phyloP scores from a whole-genome alignment of 53 echinoderm and acorn worm species.

The Paracentrotus lividus region DNA sequence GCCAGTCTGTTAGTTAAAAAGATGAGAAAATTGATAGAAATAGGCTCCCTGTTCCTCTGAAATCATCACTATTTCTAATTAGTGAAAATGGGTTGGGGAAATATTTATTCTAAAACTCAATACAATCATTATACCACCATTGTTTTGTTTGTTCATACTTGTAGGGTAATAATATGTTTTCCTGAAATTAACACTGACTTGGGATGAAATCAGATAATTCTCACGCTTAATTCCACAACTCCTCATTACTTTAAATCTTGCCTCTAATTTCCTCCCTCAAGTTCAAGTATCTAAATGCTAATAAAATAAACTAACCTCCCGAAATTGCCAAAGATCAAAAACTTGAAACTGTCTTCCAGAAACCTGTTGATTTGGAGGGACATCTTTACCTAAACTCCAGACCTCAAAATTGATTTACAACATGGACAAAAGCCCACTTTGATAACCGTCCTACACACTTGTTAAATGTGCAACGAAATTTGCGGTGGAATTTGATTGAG shows the following conservation, averaged over 20 bases:
- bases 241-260: not conserved
- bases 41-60: too few species aligned
- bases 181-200: too few species aligned
- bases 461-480: not conserved
- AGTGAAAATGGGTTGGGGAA: too few species aligned
- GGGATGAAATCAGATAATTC: not conserved
- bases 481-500: not conserved
- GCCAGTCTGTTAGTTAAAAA: not conserved
- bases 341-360: not conserved
- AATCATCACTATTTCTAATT: too few species aligned
- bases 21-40: too few species aligned
- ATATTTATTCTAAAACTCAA: too few species aligned
- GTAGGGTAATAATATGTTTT: too few species aligned
- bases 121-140: too few species aligned
- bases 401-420: not conserved
- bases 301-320: conserved; percentile 31
- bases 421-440: not conserved
- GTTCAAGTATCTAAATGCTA: not conserved
- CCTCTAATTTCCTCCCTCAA: too few species aligned
- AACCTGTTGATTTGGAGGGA: conserved; percentile 22
- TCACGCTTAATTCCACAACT: not conserved
- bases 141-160: too few species aligned
- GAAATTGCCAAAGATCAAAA: too few species aligned
- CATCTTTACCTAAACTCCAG: not conserved
- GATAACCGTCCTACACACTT: conserved; percentile 12